These are phyloP conservation scores for Mamestra brassicae DNA, from an alignment of 2,888 invertebrate species.

Conservation along the genomic window DNA sequence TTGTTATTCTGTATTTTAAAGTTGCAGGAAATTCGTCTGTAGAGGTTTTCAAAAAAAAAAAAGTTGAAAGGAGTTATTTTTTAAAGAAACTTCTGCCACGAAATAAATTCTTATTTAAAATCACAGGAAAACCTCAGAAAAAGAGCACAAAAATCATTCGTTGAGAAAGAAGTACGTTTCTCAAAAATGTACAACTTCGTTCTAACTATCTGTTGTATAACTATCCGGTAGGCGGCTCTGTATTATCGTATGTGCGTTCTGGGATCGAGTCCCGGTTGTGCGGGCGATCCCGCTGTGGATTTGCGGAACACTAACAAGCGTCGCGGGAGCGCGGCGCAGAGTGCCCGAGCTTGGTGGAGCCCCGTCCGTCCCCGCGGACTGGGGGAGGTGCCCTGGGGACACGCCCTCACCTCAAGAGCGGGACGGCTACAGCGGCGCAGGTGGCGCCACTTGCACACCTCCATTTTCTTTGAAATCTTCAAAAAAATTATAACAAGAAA, in stretches of 20 bases:
- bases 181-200: conserved; percentile 49
- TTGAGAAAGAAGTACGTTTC: conserved; percentile 37
- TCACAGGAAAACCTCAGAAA: conserved; percentile 53
- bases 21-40: neutral
- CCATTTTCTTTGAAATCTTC: conserved; percentile 56
- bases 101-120: conserved; percentile 29
- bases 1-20: conserved; percentile 8
- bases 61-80: conserved; percentile 23
- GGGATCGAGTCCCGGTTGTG: conserved; percentile 89
- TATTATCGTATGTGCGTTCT: conserved; percentile 88
- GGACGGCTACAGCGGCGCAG: conserved; percentile 83
- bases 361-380: conserved; percentile 90
- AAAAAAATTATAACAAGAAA: conserved; percentile 45
- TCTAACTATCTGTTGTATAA: conserved; percentile 66
- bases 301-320: conserved; percentile 91
- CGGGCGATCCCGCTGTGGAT: conserved; percentile 91
- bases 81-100: conserved; percentile 38
- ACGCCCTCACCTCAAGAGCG: conserved; percentile 91
- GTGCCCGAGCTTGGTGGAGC: conserved; percentile 90
- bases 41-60: neutral
- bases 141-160: conserved; percentile 59
- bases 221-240: conserved; percentile 86
- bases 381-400: conserved; percentile 90
- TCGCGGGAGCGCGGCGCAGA: conserved; percentile 89
- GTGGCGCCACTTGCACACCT: conserved; percentile 84